Percentiles rank a stretch among this genome's conserved stretches.
phyloP scores from a whole-genome alignment of 2,113 vertebrate species.

The Litocranius walleri region DNA sequence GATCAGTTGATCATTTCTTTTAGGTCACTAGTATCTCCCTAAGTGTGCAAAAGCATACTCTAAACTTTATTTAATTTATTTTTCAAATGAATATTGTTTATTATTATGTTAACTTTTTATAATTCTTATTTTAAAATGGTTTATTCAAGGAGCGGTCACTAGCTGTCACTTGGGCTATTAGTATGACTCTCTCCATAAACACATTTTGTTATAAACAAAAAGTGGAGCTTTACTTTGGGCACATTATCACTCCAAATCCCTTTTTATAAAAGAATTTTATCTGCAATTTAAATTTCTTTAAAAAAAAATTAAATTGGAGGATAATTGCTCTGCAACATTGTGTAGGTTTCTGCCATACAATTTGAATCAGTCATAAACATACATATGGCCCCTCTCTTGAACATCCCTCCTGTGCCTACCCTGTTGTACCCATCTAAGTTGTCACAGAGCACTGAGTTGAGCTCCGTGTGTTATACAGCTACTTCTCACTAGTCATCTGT shows the following conservation, averaged over 20 bases:
- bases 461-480: background rate
- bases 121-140: background rate
- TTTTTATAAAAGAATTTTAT: background rate
- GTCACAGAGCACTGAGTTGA: background rate
- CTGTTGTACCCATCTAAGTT: background rate
- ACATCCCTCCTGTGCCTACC: background rate
- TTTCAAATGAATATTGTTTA: background rate
- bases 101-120: background rate
- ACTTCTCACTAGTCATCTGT: background rate
- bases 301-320: background rate
- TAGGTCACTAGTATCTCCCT: background rate
- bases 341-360: background rate
- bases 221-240: background rate
- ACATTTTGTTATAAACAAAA: background rate
- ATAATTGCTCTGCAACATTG: background rate
- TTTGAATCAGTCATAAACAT: background rate
- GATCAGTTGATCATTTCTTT: background rate
- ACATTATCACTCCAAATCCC: background rate
- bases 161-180: background rate
- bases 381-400: background rate
- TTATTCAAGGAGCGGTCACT: background rate
- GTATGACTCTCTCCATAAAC: background rate
- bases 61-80: background rate
- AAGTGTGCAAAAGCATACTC: background rate
- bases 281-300: background rate